Evolutionary conservation across 2,888 invertebrate genomes (phyloP).

Genomic region (Alsophila aescularia): DNA sequence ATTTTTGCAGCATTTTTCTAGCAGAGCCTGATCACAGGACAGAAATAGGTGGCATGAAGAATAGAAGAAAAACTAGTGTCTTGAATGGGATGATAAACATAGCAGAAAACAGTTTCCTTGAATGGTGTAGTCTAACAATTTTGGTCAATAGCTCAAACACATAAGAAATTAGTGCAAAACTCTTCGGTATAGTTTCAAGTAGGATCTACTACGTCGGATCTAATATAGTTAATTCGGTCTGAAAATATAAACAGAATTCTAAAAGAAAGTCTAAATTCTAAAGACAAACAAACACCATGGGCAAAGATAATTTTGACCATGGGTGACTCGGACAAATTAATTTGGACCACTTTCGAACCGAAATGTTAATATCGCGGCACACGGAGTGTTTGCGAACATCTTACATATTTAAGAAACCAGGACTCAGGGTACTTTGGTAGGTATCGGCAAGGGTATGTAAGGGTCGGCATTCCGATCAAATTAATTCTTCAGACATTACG

Average conservation of each 20-base stretch:
- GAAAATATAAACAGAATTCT: background rate
- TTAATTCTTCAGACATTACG: slow-evolving; percentile 22
- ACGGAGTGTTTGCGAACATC: slow-evolving; percentile 24
- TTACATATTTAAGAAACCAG: slow-evolving; percentile 12
- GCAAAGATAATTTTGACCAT: too few species aligned
- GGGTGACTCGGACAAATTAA: slow-evolving; percentile 10
- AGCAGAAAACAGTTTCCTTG: too few species aligned
- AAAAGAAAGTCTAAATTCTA: background rate
- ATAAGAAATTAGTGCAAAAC: too few species aligned
- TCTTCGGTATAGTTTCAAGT: too few species aligned
- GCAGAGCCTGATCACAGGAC: too few species aligned
- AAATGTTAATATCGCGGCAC: slow-evolving; percentile 21
- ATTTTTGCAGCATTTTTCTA: too few species aligned
- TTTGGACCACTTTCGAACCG: slow-evolving; percentile 14
- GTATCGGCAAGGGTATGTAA: background rate
- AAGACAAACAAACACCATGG: slow-evolving; percentile 12
- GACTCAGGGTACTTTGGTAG: background rate
- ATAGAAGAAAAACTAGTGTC: too few species aligned
- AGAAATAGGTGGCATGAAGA: too few species aligned
- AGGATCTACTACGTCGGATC: too few species aligned
- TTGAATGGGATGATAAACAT: too few species aligned
- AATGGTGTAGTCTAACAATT: too few species aligned
- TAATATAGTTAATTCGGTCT: background rate
- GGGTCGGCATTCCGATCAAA: slow-evolving; percentile 26
- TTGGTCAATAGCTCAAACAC: too few species aligned